Conservation (phyloP, 2,888 invertebrate species). For the Adelognathus sp. region DNA sequence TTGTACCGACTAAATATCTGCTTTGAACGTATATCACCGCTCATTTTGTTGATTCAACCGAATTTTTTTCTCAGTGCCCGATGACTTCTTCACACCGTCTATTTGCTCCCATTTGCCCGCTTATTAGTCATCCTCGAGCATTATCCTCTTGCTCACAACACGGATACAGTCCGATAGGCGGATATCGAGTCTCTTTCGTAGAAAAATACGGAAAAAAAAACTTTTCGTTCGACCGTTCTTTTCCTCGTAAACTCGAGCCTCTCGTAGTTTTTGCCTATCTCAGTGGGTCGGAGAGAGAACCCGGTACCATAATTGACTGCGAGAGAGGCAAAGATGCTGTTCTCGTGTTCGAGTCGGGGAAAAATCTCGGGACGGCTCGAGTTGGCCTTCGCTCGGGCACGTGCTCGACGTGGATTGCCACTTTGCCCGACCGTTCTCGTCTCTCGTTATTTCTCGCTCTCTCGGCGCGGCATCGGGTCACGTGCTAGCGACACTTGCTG, state of each 20-base stretch:
- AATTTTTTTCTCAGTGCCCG: too few species aligned
- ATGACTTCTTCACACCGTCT: too few species aligned
- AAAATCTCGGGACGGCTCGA: constrained; percentile 13
- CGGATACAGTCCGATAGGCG: too few species aligned
- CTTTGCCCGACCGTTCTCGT: constrained; percentile 40
- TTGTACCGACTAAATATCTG: too few species aligned
- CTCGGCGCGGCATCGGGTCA: constrained; percentile 14
- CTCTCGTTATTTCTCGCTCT: constrained; percentile 10
- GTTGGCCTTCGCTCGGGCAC: constrained; percentile 56
- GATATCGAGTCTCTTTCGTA: not conserved
- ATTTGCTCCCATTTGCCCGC: not conserved
- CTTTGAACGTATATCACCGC: too few species aligned
- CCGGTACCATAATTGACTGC: not conserved
- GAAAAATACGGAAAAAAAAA: not conserved
- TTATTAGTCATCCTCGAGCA: not conserved
- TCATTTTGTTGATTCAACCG: too few species aligned
- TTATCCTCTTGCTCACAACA: not conserved
- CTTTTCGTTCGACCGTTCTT: not conserved
- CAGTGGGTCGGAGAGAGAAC: not conserved
- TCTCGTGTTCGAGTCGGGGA: constrained; percentile 6
- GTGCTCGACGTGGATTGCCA: constrained; percentile 53
- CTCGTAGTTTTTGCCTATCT: not conserved
- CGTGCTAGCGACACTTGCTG: constrained; percentile 46
- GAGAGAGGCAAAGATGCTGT: not conserved
- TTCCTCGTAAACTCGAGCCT: not conserved